Evolutionary conservation across 2,888 invertebrate species (phyloP).

Genomic region (Drosophila yooni): DNA sequence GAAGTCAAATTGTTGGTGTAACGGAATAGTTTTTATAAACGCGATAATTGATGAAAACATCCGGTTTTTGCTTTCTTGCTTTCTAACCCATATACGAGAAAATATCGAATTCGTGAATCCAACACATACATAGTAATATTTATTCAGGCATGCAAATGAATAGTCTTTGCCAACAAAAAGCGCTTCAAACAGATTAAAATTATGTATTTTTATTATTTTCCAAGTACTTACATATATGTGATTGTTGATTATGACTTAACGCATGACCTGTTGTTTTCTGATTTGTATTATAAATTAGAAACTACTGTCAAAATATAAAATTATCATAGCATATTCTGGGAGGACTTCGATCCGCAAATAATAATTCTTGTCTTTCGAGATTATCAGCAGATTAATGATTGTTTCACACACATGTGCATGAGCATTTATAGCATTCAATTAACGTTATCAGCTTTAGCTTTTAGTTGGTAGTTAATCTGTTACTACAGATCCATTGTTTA

Average conservation of each 20-base stretch:
- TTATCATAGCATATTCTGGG: not conserved
- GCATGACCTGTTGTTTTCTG: slow-evolving; percentile 10
- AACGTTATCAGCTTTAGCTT: not conserved
- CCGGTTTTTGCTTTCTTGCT: not conserved
- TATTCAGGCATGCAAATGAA: not conserved
- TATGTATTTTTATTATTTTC: not conserved
- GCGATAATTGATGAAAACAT: not conserved
- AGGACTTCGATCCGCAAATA: slow-evolving; percentile 32
- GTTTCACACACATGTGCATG: slow-evolving; percentile 4
- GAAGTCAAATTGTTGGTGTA: slow-evolving; percentile 63
- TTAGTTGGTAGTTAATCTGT: not conserved
- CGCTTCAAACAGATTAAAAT: not conserved
- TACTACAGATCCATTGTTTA: not conserved
- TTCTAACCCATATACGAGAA: not conserved
- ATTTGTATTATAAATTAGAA: slow-evolving; percentile 9
- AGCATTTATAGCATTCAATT: not conserved
- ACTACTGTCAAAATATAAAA: slow-evolving; percentile 10
- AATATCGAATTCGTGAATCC: not conserved
- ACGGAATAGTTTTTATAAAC: not conserved
- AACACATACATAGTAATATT: not conserved
- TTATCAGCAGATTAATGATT: slow-evolving; percentile 20
- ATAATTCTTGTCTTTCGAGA: slow-evolving; percentile 34
- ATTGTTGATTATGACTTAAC: slow-evolving; percentile 6
- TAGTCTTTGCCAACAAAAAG: not conserved
- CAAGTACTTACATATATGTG: not conserved